Conservation (phyloP, 2,888 invertebrate genomes). For the Syrphus vitripennis region DNA sequence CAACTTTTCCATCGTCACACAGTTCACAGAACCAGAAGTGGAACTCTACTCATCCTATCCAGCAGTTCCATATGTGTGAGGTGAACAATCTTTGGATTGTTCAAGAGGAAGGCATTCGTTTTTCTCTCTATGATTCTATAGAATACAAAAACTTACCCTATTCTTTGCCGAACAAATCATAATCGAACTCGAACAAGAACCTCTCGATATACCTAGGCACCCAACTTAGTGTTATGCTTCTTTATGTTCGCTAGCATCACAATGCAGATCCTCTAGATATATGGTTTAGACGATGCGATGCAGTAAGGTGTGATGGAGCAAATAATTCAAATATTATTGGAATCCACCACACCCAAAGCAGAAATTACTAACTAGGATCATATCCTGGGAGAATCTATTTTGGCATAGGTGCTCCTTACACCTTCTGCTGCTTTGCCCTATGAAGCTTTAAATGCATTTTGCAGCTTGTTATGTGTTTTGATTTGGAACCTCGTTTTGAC, state of each 20-base stretch:
- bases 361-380: background rate
- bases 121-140: slow-evolving; percentile 39
- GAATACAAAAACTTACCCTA: slow-evolving; percentile 54
- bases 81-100: slow-evolving; percentile 68
- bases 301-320: background rate
- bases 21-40: slow-evolving; percentile 41
- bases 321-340: slow-evolving; percentile 65
- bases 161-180: slow-evolving; percentile 55
- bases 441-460: background rate
- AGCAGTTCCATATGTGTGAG: slow-evolving; percentile 15
- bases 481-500: slow-evolving; percentile 64
- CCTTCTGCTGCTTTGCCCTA: background rate
- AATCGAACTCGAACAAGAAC: slow-evolving; percentile 47
- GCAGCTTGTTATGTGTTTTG: slow-evolving; percentile 43
- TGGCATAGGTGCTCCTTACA: background rate
- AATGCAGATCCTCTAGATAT: slow-evolving; percentile 13
- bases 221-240: background rate
- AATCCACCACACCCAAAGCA: background rate
- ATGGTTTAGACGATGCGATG: background rate
- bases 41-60: slow-evolving; percentile 9
- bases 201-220: slow-evolving; percentile 2
- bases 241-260: slow-evolving; percentile 1
- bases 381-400: background rate
- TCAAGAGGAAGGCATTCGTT: slow-evolving; percentile 26
- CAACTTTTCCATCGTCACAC: background rate